These are phyloP conservation scores for Labeo catla DNA, from an alignment of 2,113 vertebrate genomes.

Conservation along the genomic window DNA sequence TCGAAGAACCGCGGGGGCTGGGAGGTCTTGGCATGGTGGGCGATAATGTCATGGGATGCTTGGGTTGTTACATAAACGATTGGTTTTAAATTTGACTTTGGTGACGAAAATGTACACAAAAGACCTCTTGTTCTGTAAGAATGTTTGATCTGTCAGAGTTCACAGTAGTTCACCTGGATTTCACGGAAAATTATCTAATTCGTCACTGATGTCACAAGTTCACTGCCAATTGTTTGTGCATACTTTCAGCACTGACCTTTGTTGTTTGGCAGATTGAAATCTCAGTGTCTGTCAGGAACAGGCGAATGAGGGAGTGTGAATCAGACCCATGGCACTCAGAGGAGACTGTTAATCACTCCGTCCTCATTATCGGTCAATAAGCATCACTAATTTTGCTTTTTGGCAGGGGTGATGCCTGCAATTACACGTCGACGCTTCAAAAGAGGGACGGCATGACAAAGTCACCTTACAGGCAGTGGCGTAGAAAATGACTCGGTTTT, in stretches of 20 bases:
- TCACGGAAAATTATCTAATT: not conserved
- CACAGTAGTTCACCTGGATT: not conserved
- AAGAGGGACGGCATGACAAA: slow-evolving; percentile 27
- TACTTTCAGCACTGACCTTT: not conserved
- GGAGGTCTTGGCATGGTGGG: not conserved
- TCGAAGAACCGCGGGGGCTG: not conserved
- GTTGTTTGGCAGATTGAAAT: not conserved
- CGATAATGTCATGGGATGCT: slow-evolving; percentile 12
- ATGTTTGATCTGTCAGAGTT: not conserved
- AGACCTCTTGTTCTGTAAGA: not conserved
- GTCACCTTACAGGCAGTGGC: slow-evolving; percentile 45
- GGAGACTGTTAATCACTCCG: slow-evolving; percentile 14
- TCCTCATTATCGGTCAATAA: slow-evolving; percentile 46
- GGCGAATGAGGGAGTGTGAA: not conserved
- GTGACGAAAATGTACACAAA: slow-evolving; percentile 16
- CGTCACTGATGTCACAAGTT: not conserved
- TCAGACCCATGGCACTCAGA: not conserved
- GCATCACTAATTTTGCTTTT: slow-evolving; percentile 28
- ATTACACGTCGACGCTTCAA: slow-evolving; percentile 5
- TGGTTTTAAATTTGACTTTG: slow-evolving; percentile 9
- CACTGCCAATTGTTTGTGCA: not conserved
- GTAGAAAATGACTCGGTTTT: slow-evolving; percentile 39
- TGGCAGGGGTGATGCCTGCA: slow-evolving; percentile 18
- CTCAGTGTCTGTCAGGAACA: not conserved
- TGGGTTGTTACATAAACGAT: not conserved